Evolutionary conservation across 2,888 invertebrate species (phyloP).

Genomic region (Macrosiphum euphorbiae): DNA sequence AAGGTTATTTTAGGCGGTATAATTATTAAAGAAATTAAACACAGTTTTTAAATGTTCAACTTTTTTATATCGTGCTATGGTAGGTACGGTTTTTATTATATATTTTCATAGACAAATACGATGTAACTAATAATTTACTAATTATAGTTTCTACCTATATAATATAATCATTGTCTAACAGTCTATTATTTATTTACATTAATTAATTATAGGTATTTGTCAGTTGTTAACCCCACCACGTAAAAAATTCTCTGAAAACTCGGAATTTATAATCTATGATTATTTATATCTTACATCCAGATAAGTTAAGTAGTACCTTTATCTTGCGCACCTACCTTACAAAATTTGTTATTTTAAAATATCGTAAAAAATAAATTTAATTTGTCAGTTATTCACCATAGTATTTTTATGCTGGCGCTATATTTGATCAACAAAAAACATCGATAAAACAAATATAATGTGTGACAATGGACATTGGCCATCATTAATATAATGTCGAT

Average conservation of each 20-base stretch:
- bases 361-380: no score
- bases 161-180: neutral
- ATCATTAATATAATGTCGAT: no score
- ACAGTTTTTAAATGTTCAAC: neutral
- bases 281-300: no score
- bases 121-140: neutral
- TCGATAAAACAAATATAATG: no score
- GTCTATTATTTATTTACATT: neutral
- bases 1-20: neutral
- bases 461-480: no score
- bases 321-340: no score
- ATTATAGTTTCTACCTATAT: neutral
- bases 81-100: neutral
- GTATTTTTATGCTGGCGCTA: no score
- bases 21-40: neutral
- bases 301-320: no score
- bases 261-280: no score
- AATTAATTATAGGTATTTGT: neutral
- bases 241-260: neutral
- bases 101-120: neutral
- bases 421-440: no score
- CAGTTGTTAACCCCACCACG: neutral
- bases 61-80: neutral
- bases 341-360: no score
- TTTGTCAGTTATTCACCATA: no score